A percentile compares a stretch with the other conserved stretches of the same genome.
These are phyloP conservation scores for Periplaneta americana DNA, from an alignment of 1,140 invertebrate genomes.

Conservation along the genomic window DNA sequence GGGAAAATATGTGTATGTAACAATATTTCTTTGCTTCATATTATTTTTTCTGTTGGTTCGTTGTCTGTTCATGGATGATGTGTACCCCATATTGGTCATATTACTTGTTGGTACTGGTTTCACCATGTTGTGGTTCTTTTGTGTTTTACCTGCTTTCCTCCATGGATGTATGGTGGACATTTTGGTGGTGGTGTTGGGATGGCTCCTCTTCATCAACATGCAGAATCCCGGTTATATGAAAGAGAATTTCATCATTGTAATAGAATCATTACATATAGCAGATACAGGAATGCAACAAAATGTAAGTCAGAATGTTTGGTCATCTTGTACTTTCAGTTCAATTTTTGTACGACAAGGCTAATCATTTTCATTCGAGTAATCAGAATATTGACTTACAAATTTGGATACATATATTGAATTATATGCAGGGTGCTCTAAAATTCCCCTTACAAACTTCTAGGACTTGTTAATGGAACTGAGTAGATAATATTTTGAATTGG, in stretches of 20 bases:
- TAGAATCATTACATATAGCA: constrained; percentile 92
- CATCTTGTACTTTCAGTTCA: no score
- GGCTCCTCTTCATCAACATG: neutral
- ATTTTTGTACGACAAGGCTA: no score
- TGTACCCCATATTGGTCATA: neutral
- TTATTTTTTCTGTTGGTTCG: no score
- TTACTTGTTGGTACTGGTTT: neutral
- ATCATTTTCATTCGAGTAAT: no score
- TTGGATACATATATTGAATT: no score
- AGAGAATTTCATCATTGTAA: constrained; percentile 92
- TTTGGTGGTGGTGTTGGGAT: neutral
- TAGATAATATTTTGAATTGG: no score
- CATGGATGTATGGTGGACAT: neutral
- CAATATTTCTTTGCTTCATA: neutral
- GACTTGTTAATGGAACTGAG: no score
- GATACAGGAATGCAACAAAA: constrained; percentile 79
- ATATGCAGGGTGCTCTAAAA: no score
- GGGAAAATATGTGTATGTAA: no score
- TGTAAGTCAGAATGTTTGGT: no score
- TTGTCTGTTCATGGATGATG: neutral
- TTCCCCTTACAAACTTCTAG: no score
- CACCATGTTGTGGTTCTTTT: neutral
- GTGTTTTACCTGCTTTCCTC: neutral
- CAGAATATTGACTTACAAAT: no score
- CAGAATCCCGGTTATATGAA: constrained; percentile 99